Evolutionary conservation across 2,888 invertebrate species (phyloP).

Genomic region (Phyllotreta striolata): DNA sequence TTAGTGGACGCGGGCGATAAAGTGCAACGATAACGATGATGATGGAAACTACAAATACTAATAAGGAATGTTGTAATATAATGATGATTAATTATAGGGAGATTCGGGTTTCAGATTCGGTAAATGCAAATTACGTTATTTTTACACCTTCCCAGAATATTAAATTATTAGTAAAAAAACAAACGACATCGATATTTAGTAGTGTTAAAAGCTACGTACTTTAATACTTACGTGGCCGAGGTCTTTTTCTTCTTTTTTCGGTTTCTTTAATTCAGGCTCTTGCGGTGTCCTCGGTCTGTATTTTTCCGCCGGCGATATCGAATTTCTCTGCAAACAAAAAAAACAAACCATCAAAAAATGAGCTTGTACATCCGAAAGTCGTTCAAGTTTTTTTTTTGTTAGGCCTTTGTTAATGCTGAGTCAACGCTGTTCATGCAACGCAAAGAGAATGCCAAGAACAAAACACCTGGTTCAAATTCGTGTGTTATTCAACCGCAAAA

Average conservation of each 20-base stretch:
- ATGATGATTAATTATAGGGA: background rate
- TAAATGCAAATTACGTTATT: no score
- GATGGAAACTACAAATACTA: background rate
- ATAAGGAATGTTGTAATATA: background rate
- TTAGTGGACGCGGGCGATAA: background rate
- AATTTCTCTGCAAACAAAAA: slow-evolving; percentile 71
- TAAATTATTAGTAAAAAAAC: background rate
- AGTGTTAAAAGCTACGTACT: slow-evolving; percentile 39
- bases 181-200: slow-evolving; percentile 16
- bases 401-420: no score
- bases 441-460: no score
- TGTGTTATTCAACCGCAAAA: no score
- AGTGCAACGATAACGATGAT: background rate
- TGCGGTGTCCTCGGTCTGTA: slow-evolving; percentile 82
- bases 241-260: slow-evolving; percentile 85
- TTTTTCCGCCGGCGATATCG: slow-evolving; percentile 85
- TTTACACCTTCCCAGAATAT: no score
- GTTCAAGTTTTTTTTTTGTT: background rate
- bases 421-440: no score
- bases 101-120: background rate
- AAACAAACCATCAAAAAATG: slow-evolving; percentile 2
- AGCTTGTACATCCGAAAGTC: background rate
- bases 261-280: slow-evolving; percentile 77
- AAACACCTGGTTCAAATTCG: no score
- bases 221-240: slow-evolving; percentile 78